Conservation (phyloP, 2,797 vertebrate genomes). For the Artibeus jamaicensis region DNA sequence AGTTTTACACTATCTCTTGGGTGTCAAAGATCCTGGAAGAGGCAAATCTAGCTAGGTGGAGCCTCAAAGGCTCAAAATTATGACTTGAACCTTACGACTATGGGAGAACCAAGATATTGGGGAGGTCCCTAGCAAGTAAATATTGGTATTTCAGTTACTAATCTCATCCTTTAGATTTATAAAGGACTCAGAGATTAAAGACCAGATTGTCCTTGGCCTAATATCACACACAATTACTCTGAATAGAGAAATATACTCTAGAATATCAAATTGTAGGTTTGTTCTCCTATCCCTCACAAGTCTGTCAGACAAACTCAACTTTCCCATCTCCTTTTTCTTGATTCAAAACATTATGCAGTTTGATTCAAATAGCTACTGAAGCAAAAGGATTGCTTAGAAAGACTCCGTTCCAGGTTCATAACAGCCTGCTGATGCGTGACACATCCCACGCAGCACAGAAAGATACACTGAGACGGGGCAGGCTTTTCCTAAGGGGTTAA, state of each 20-base stretch:
- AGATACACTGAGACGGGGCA: neutral
- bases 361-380: neutral
- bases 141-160: neutral
- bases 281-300: neutral
- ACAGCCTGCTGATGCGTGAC: neutral
- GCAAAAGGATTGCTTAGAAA: neutral
- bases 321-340: neutral
- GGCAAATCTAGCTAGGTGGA: neutral
- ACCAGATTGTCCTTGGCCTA: neutral
- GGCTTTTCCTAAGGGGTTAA: neutral
- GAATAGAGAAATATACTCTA: neutral
- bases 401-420: neutral
- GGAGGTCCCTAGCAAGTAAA: neutral
- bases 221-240: neutral
- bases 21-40: neutral
- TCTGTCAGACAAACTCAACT: neutral
- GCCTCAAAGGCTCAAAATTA: neutral
- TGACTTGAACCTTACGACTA: neutral
- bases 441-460: neutral
- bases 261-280: neutral
- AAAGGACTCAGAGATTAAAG: neutral
- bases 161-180: neutral
- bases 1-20: neutral
- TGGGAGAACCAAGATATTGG: neutral
- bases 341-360: conserved; percentile 12